Base-by-base conservation (phyloP, 1,140 invertebrate species). In the Anagrus nilaparvatae region DNA sequence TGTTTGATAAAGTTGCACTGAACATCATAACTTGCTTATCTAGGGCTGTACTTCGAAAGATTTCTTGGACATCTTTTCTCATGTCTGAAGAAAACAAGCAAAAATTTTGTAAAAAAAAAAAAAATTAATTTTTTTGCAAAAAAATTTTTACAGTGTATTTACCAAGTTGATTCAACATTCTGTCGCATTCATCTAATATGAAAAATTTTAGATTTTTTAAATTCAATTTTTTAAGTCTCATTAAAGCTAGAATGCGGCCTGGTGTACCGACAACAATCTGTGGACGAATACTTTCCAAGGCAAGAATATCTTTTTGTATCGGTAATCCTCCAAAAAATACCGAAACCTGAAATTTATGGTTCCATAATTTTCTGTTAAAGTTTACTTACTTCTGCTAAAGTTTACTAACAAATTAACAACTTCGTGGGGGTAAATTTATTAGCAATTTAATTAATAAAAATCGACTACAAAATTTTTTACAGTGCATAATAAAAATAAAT, bases 1-100 rank as follows among this genome's bases (percentile, higher is more conserved):
- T 96, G 79, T 99, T 99, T 72, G 90, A 93, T 51, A 99, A 73
- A 18, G 97, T 99, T 45, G 97, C 97, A 62, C 91, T 96, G 75
- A 99, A 99, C 96, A 99, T 99, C 95, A 99, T 98, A 16, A 99
- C 96, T 86, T 99, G 97, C 69, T 99, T 99, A 60, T 94, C 89
- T 59, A 98, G 90, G 28, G 96, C 95, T 17, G 96, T 98, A 69
- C 86, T 91, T 53, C 94, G 80, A 73, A 99, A 99, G 60, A 99
- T 99, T 75, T 99, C 94, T 77, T 99, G 97, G 17, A 99, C 94
- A 70, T 99, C 96, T 51, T 88, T 75, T 60, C 96, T 79, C 96
- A 99, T 99, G 65, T 99, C 96, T 94, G 62, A 12, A 76, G 74
- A 54, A 46, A 31, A 47, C 29, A 30, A 30, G 5, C 13, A 30